Evolutionary conservation across 2,113 vertebrate species (phyloP), one percentile per base, ranked within the genome.

Genomic region (Odontophorus gujanensis): DNA sequence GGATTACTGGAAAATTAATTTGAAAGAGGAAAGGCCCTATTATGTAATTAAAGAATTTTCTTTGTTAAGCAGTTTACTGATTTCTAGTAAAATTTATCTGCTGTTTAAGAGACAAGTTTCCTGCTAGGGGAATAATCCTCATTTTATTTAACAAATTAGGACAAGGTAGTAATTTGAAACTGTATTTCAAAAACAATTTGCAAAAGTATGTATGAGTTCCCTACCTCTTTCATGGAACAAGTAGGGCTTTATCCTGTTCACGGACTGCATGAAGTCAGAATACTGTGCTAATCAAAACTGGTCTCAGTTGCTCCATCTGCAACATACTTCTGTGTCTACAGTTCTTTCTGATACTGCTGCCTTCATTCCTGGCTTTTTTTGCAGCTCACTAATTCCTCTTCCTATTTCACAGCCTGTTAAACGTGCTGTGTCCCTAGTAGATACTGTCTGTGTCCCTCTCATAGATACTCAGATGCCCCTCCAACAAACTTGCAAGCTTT

Each of bases 1-100:
- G 8, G 13, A 68, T 79, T 95, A 79, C 51, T 72, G 21, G 36
- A 88, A 92, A 93, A 90, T 68, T 81, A 58, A 94, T 90, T 74
- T 85, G 42, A 67, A 90, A 72, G 38, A 89, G 20, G 17, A 90
- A 85, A 81, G 19, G 0, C 43, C 12, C 63, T 73, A 15, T 25
- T 78, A 57, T 11, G 30, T 57, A 74, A 84, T 86, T 63, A 68
- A 58, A 81, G 6, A 77, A 84, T 75, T 72, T 24, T 68, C 48
- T 68, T 69, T 67, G 86, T 86, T 75, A 84, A 78, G 11, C 61
- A 67, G 26, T 68, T 53, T 90, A 75, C 5, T 82, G 42, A 83
- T 63, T 83, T 93, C 38, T 74, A 74, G 43, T 51, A 94, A 72
- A 66, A 55, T 84, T 87, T 83, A 6, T 61, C 58, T 58, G 9